Evolutionary conservation across 2,113 vertebrate genomes (phyloP).

Genomic region (Chaetodon trifascialis): DNA sequence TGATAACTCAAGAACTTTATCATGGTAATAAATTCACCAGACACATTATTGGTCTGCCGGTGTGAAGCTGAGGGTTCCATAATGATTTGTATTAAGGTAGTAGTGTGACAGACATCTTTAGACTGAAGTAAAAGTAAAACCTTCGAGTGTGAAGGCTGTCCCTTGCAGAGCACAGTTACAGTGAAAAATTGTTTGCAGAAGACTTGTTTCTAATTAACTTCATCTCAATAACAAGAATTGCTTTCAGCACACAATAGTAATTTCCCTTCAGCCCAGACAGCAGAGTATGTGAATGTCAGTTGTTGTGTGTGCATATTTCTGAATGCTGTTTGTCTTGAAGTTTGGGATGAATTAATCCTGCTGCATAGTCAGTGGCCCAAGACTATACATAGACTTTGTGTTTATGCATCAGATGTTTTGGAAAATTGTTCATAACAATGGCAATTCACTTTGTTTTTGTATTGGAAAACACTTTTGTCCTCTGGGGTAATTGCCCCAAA

Average conservation of each 20-base stretch:
- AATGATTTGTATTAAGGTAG: conserved; percentile 31
- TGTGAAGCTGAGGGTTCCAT: conserved; percentile 21
- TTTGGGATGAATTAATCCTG: conserved; percentile 31
- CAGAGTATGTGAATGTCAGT: neutral
- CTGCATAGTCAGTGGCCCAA: conserved; percentile 20
- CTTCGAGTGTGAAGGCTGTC: conserved; percentile 12
- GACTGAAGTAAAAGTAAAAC: conserved; percentile 2
- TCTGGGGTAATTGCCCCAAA: conserved; percentile 68
- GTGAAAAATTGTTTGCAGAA: conserved; percentile 35
- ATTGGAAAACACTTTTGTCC: conserved; percentile 63
- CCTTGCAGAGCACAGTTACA: conserved; percentile 2
- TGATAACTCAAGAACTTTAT: conserved; percentile 49
- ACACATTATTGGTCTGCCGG: conserved; percentile 39
- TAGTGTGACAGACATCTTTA: conserved; percentile 7
- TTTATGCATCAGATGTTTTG: conserved; percentile 71
- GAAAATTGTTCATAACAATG: conserved; percentile 68
- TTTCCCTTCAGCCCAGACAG: conserved; percentile 30
- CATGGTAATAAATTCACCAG: conserved; percentile 53
- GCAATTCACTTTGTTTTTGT: conserved; percentile 67
- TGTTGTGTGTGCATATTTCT: conserved; percentile 26
- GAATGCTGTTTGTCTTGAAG: conserved; percentile 8
- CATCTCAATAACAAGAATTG: conserved; percentile 34
- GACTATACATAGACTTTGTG: conserved; percentile 42
- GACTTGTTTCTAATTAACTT: conserved; percentile 53
- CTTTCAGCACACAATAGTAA: conserved; percentile 24